A percentile compares a stretch with the other conserved stretches of the same genome.
Conservation (phyloP, 92 coral and sea anemone genomes). For the Hydrozoanthus gracilis region DNA sequence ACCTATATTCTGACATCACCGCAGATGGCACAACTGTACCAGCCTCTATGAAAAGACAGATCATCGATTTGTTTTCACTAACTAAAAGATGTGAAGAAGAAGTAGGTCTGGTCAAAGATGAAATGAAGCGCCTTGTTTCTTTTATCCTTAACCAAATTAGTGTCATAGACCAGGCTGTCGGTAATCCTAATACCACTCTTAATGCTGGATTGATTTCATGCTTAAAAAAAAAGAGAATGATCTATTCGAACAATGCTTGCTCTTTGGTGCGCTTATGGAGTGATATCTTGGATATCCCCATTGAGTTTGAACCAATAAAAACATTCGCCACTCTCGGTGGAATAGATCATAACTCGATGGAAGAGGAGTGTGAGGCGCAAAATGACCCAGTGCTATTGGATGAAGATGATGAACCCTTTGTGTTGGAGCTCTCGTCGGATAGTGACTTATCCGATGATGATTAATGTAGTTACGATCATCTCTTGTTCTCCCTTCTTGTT, state of each 20-base stretch:
- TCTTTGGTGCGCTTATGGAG: constrained; percentile 37
- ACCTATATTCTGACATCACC: constrained; percentile 16
- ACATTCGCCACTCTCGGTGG: constrained; percentile 41
- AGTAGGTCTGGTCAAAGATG: constrained; percentile 39
- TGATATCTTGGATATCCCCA: constrained; percentile 39
- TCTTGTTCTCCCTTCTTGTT: neutral
- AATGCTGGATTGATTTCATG: constrained; percentile 47
- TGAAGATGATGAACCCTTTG: constrained; percentile 38
- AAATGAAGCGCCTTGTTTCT: constrained; percentile 49
- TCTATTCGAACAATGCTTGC: constrained; percentile 30
- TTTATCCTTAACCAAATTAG: constrained; percentile 46
- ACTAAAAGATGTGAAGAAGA: constrained; percentile 47
- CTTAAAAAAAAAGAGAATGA: constrained; percentile 22
- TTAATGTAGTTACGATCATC: neutral
- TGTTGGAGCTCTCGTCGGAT: constrained; percentile 46
- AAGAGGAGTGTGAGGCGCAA: constrained; percentile 13
- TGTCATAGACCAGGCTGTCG: constrained; percentile 25
- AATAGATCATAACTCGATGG: constrained; percentile 6
- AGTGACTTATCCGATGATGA: constrained; percentile 43
- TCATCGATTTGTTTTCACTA: constrained; percentile 39
- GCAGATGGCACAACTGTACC: constrained; percentile 31
- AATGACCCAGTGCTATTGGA: constrained; percentile 4
- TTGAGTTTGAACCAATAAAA: constrained; percentile 34
- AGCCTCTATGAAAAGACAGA: constrained; percentile 43
- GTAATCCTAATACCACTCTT: constrained; percentile 37